phyloP scores from a whole-genome alignment of 2,888 invertebrate species.

The Caenorhabditis sinica region DNA sequence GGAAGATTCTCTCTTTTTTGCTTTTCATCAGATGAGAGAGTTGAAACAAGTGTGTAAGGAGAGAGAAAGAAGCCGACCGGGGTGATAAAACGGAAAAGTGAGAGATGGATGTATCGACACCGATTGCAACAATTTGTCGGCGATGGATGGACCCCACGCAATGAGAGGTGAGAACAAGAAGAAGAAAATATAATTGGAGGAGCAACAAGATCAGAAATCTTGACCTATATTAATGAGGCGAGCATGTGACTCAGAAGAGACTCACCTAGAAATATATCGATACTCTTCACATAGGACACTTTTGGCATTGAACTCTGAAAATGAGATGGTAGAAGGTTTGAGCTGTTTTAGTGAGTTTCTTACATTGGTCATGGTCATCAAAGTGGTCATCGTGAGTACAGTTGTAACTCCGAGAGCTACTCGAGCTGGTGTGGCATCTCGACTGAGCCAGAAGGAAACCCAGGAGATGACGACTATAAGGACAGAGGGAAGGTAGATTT shows the following conservation, averaged over 20 bases:
- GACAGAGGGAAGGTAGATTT: slow-evolving; percentile 93
- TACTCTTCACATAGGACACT: slow-evolving; percentile 95
- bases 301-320: slow-evolving; percentile 88
- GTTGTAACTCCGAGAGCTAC: slow-evolving; percentile 80
- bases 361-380: slow-evolving; percentile 87
- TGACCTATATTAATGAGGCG: background rate
- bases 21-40: background rate
- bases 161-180: slow-evolving; percentile 36
- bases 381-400: slow-evolving; percentile 88
- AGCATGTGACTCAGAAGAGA: slow-evolving; percentile 11
- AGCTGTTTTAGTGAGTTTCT: background rate
- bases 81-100: slow-evolving; percentile 54
- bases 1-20: background rate
- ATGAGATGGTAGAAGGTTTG: background rate
- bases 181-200: slow-evolving; percentile 23
- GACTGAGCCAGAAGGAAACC: slow-evolving; percentile 78
- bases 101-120: slow-evolving; percentile 26
- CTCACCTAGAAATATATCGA: slow-evolving; percentile 89
- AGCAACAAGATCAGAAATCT: slow-evolving; percentile 29
- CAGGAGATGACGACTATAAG: slow-evolving; percentile 85
- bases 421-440: slow-evolving; percentile 79
- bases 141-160: slow-evolving; percentile 37
- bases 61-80: background rate
- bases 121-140: slow-evolving; percentile 65
- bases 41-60: slow-evolving; percentile 62